phyloP scores from a whole-genome alignment of 2,113 vertebrate species.

The Coturnix japonica region DNA sequence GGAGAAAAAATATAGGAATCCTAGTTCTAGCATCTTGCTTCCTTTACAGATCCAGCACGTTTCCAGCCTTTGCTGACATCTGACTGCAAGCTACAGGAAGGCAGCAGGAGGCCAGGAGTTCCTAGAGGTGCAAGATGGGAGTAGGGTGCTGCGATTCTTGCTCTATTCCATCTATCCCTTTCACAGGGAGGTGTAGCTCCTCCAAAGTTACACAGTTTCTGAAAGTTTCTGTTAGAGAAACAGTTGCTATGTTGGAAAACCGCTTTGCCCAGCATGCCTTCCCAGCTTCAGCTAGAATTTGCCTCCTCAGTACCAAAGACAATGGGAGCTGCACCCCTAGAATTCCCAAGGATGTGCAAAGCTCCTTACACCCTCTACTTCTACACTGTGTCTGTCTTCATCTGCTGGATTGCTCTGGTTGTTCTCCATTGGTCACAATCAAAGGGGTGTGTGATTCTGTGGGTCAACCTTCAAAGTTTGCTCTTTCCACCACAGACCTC shows the following conservation, averaged over 20 bases:
- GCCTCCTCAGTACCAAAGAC: not conserved
- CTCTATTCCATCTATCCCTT: not conserved
- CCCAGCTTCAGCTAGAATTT: not conserved
- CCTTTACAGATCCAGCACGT: not conserved
- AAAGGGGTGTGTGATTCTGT: not conserved
- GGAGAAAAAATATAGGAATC: not conserved
- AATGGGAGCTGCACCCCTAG: not conserved
- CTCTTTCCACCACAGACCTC: not conserved
- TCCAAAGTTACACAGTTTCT: not conserved
- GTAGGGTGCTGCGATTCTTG: not conserved
- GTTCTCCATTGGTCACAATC: not conserved
- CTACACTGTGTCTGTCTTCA: not conserved
- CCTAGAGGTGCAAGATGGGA: not conserved
- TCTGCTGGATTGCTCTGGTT: not conserved
- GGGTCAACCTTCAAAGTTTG: not conserved
- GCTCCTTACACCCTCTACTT: not conserved
- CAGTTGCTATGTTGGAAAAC: not conserved
- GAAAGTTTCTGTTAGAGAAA: conserved; percentile 7
- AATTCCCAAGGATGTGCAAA: not conserved
- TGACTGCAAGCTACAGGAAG: not conserved
- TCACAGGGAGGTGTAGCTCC: not conserved
- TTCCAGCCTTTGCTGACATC: not conserved
- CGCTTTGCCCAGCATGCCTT: not conserved
- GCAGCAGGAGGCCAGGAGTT: not conserved
- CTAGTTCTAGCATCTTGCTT: not conserved